These are phyloP conservation scores for Equus quagga DNA, from an alignment of 2,113 vertebrate genomes.

Conservation along the genomic window DNA sequence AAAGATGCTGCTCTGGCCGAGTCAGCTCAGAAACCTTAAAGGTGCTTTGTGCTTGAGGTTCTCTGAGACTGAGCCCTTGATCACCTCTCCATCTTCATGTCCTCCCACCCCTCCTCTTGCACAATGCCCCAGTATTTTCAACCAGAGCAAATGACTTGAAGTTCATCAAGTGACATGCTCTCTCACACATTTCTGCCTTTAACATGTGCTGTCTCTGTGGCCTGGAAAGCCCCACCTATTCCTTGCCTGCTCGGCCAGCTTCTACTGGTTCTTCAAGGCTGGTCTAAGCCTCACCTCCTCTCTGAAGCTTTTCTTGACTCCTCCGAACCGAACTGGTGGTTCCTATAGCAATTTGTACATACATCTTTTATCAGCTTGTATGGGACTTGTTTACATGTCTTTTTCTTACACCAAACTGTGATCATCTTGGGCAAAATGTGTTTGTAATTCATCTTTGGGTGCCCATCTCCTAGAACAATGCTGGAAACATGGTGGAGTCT, in stretches of 20 bases:
- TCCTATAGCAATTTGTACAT: background rate
- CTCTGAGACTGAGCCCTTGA: background rate
- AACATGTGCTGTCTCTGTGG: background rate
- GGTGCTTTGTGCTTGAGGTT: background rate
- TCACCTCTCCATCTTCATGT: background rate
- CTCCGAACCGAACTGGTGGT: background rate
- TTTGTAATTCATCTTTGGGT: background rate
- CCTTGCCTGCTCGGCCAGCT: background rate
- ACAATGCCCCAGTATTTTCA: background rate
- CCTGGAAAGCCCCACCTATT: background rate
- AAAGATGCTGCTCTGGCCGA: background rate
- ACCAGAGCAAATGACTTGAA: background rate
- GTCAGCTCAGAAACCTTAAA: background rate
- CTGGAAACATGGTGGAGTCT: background rate
- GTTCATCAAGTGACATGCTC: background rate
- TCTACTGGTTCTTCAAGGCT: background rate
- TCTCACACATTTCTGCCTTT: background rate
- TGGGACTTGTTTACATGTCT: background rate
- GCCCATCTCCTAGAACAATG: background rate
- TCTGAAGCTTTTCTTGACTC: background rate
- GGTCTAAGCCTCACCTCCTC: background rate
- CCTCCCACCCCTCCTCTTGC: background rate
- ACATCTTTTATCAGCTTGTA: background rate
- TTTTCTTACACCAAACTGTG: background rate
- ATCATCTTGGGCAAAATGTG: background rate